Conservation (phyloP, 2,113 vertebrate genomes). For the Chionis minor region DNA sequence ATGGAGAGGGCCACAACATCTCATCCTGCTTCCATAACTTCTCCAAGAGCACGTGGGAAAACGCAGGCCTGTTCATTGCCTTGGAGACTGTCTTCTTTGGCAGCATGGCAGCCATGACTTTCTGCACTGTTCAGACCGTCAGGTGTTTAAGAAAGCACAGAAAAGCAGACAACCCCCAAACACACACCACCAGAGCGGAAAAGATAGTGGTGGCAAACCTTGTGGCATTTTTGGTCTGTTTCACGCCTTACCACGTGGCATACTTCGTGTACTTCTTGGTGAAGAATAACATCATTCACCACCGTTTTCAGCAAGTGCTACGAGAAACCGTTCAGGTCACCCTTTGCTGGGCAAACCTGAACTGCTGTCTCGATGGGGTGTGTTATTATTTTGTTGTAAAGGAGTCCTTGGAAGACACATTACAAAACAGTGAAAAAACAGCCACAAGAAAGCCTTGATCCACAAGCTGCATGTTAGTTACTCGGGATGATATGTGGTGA, state of each 20-base stretch:
- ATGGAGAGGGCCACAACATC: not conserved
- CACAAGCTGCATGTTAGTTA: not conserved
- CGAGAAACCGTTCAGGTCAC: conserved; percentile 56
- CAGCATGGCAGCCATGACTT: conserved; percentile 50
- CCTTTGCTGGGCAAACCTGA: conserved; percentile 72
- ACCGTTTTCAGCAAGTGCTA: not conserved
- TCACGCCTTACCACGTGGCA: conserved; percentile 72
- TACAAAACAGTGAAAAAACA: not conserved
- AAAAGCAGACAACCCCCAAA: not conserved
- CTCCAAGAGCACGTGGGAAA: conserved; percentile 61
- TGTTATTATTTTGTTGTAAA: conserved; percentile 77
- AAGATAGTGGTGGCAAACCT: conserved; percentile 73
- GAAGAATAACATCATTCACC: conserved; percentile 1
- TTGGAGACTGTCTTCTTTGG: conserved; percentile 51
- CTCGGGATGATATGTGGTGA: not conserved
- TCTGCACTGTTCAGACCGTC: conserved; percentile 63
- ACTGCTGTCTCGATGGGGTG: conserved; percentile 73
- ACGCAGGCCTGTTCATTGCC: not conserved
- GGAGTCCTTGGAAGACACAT: conserved; percentile 58
- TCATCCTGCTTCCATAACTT: conserved; percentile 69
- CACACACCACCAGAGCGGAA: conserved; percentile 42
- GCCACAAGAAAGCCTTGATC: not conserved
- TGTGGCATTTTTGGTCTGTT: conserved; percentile 65
- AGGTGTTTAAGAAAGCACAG: conserved; percentile 27
- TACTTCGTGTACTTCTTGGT: conserved; percentile 65